phyloP scores from a whole-genome alignment of 2,888 invertebrate genomes.

The Copidosoma aretas region DNA sequence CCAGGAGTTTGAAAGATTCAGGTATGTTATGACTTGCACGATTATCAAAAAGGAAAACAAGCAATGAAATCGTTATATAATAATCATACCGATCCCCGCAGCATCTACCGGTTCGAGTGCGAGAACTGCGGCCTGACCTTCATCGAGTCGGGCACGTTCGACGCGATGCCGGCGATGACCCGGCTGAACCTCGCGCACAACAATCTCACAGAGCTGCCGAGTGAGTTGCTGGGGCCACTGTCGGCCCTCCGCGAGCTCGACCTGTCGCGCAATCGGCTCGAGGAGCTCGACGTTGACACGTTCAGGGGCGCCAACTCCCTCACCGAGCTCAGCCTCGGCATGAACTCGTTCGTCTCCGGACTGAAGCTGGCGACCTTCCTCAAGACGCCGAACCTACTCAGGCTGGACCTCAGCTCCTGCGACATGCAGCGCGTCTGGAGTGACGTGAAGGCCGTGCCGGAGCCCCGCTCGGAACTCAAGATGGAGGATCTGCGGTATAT shows the following conservation, averaged over 20 bases:
- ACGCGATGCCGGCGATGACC: slow-evolving; percentile 74
- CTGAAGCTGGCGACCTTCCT: slow-evolving; percentile 74
- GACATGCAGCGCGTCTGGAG: slow-evolving; percentile 73
- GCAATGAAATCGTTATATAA: not conserved
- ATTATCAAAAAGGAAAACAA: too few species aligned
- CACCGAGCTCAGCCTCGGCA: slow-evolving; percentile 72
- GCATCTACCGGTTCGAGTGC: slow-evolving; percentile 75
- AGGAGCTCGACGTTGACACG: slow-evolving; percentile 68
- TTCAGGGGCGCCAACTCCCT: slow-evolving; percentile 74
- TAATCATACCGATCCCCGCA: slow-evolving; percentile 45
- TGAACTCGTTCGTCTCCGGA: slow-evolving; percentile 71
- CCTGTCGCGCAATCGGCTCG: slow-evolving; percentile 74
- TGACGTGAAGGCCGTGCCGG: slow-evolving; percentile 41
- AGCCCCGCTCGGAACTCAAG: slow-evolving; percentile 56
- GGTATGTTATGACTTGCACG: too few species aligned
- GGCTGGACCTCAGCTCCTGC: slow-evolving; percentile 76
- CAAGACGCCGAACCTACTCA: slow-evolving; percentile 68
- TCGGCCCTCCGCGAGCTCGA: slow-evolving; percentile 74
- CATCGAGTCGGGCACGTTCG: slow-evolving; percentile 71
- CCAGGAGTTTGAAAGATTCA: slow-evolving; percentile 52
- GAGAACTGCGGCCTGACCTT: slow-evolving; percentile 75
- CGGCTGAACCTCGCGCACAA: slow-evolving; percentile 75
- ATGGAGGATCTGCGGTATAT: too few species aligned
- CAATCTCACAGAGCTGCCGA: slow-evolving; percentile 50
- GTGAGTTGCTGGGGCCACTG: slow-evolving; percentile 59